Conservation (phyloP, 2,113 vertebrate species). For the Cyanoderma ruficeps region DNA sequence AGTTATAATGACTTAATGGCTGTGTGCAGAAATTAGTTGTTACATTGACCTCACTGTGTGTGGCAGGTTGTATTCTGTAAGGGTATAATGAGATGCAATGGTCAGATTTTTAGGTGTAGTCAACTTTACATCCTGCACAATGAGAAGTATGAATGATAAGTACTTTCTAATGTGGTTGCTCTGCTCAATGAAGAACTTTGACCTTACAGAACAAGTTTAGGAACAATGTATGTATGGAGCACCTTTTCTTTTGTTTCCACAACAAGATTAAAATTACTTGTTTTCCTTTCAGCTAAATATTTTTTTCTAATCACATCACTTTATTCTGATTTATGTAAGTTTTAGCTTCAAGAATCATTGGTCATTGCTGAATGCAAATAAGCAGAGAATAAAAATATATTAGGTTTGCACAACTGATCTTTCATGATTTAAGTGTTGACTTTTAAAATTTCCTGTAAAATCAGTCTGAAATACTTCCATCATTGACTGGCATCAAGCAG, state of each 20-base stretch:
- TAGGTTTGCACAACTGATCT: slow-evolving; percentile 74
- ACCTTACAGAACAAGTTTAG: background rate
- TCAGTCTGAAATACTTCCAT: slow-evolving; percentile 80
- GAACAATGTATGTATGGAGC: background rate
- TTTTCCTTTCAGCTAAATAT: slow-evolving; percentile 50
- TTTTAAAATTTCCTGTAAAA: slow-evolving; percentile 83
- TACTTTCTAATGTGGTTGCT: background rate
- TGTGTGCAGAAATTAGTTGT: background rate
- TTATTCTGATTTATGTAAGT: slow-evolving; percentile 59
- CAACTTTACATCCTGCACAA: background rate
- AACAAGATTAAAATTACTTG: background rate
- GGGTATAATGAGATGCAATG: background rate
- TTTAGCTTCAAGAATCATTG: slow-evolving; percentile 65
- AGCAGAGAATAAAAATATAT: slow-evolving; percentile 67
- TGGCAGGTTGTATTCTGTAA: background rate
- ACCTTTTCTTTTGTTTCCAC: slow-evolving; percentile 14
- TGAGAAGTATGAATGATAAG: background rate
- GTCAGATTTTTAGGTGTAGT: background rate
- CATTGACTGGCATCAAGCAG: slow-evolving; percentile 77
- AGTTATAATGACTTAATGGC: background rate
- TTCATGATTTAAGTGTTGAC: slow-evolving; percentile 74
- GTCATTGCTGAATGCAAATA: slow-evolving; percentile 70
- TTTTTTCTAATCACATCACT: slow-evolving; percentile 38
- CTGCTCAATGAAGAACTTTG: background rate
- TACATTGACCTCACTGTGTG: background rate